phyloP scores from a whole-genome alignment of 2,113 vertebrate species.

The Azemiops feae region DNA sequence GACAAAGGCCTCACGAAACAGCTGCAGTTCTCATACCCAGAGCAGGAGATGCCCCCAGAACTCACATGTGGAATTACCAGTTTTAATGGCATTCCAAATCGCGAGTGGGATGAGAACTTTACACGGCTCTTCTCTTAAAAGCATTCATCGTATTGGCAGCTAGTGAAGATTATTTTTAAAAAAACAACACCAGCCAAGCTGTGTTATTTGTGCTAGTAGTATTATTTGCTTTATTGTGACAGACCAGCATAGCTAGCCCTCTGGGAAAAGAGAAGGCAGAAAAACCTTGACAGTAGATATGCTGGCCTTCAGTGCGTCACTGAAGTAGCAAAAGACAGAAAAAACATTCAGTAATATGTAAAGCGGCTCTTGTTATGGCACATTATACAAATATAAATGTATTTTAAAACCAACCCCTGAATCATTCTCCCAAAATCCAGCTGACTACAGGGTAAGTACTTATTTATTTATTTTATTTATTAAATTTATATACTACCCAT shows the following conservation, averaged over 20 bases:
- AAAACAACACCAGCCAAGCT: neutral
- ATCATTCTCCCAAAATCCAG: neutral
- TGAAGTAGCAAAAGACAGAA: neutral
- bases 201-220: neutral
- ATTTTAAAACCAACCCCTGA: neutral
- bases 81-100: neutral
- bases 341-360: neutral
- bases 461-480: neutral
- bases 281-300: neutral
- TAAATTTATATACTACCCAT: neutral
- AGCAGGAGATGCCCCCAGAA: neutral
- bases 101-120: neutral
- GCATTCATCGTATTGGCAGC: neutral
- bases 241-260: neutral
- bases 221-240: neutral
- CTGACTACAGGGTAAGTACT: neutral
- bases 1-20: neutral
- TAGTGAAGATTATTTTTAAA: neutral
- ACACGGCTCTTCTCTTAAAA: neutral
- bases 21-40: neutral
- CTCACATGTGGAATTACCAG: neutral
- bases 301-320: neutral
- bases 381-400: neutral
- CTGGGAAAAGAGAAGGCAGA: neutral
- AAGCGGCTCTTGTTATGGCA: neutral